Evolutionary conservation across 1,140 invertebrate genomes (phyloP).

Genomic region (Cotesia glomerata): DNA sequence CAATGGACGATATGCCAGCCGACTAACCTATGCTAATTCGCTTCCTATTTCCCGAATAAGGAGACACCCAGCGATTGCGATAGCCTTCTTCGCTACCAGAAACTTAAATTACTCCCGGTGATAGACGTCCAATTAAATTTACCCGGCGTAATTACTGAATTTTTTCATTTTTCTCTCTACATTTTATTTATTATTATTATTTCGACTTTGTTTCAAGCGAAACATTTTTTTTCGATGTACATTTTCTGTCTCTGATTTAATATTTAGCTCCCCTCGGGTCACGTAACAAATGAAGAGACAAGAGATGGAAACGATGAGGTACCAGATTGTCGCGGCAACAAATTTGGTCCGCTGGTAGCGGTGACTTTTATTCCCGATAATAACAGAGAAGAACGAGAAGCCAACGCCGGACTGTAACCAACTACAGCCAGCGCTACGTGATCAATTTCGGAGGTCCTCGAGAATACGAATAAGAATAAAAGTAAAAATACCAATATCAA

Average conservation of each 20-base stretch:
- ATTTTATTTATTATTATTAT: background rate
- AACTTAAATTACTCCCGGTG: background rate
- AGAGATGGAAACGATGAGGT: constrained; percentile 36
- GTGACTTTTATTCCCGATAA: constrained; percentile 65
- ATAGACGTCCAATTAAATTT: constrained; percentile 21
- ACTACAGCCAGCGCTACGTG: constrained; percentile 49
- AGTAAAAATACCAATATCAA: background rate
- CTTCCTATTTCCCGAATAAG: constrained; percentile 43
- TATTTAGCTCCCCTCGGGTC: constrained; percentile 7
- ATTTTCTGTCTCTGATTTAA: background rate
- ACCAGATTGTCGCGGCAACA: constrained; percentile 56
- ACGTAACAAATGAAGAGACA: constrained; percentile 25
- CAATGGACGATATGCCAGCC: constrained; percentile 20
- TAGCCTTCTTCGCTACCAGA: constrained; percentile 7
- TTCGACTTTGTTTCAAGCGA: no score
- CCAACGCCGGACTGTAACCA: background rate
- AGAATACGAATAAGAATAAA: background rate
- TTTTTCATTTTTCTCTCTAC: background rate
- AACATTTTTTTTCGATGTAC: background rate
- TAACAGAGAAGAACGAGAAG: constrained; percentile 57
- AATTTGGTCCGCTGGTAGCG: constrained; percentile 56
- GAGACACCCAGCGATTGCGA: background rate
- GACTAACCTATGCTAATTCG: constrained; percentile 46
- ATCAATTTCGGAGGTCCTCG: constrained; percentile 58
- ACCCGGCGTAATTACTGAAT: no score